Evolutionary conservation across 2,113 vertebrate genomes (phyloP).

Genomic region (Oxyruncus cristatus): DNA sequence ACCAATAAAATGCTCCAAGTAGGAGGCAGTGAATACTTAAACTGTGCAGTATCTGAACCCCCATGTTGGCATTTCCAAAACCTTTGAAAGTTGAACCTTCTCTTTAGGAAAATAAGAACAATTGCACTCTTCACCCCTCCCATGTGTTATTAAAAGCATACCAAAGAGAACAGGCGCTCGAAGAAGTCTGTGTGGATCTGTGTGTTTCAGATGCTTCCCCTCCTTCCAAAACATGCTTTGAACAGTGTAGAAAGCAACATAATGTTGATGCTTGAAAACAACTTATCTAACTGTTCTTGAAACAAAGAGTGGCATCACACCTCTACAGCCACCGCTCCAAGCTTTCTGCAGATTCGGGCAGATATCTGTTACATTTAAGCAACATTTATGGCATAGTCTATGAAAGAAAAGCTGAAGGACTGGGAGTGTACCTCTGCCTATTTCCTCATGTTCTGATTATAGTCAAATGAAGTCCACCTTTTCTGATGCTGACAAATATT

Average conservation of each 20-base stretch:
- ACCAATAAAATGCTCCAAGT: slow-evolving; percentile 19
- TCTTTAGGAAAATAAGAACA: slow-evolving; percentile 8
- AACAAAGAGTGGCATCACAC: neutral
- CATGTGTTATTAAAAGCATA: slow-evolving; percentile 33
- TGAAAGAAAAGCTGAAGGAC: neutral
- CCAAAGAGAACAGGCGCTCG: neutral
- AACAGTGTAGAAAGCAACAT: neutral
- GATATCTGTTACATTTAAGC: neutral
- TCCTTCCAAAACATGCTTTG: slow-evolving; percentile 35
- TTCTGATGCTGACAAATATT: neutral
- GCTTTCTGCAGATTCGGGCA: neutral
- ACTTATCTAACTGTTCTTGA: neutral
- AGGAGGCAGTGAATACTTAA: neutral
- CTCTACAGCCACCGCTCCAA: neutral
- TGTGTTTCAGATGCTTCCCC: neutral
- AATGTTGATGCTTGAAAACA: neutral
- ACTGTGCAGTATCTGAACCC: neutral
- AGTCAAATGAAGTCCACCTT: neutral
- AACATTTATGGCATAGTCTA: neutral
- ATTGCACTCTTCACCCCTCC: neutral
- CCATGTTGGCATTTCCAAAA: slow-evolving; percentile 19
- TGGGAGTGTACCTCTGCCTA: neutral
- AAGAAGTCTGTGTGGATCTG: neutral
- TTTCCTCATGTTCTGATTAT: neutral
- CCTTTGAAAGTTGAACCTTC: slow-evolving; percentile 35